Percentiles rank a stretch among this genome's conserved stretches.
phyloP scores from a whole-genome alignment of 2,113 vertebrate genomes.

The Seriola rivoliana region DNA sequence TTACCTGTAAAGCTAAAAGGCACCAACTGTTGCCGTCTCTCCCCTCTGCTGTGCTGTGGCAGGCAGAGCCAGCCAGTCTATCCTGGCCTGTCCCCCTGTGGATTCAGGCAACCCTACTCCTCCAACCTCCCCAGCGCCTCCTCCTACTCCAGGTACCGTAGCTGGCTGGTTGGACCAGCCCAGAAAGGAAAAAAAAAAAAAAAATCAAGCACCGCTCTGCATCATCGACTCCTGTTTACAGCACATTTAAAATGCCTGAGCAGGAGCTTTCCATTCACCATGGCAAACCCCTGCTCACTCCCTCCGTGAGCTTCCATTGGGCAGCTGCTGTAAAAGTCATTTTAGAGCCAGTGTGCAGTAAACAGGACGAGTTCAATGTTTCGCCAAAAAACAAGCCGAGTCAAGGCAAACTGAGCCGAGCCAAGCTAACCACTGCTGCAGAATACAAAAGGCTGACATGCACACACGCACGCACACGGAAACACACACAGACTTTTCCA shows the following conservation, averaged over 20 bases:
- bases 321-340: constrained; percentile 19
- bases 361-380: constrained; percentile 56
- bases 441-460: constrained; percentile 15
- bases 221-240: constrained; percentile 64
- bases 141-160: constrained; percentile 96
- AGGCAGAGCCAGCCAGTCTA: constrained; percentile 99
- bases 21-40: constrained; percentile 65
- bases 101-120: constrained; percentile 96
- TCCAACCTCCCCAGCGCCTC: constrained; percentile 92
- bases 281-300: constrained; percentile 5
- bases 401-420: constrained; percentile 55
- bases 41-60: constrained; percentile 81
- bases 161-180: constrained; percentile 69
- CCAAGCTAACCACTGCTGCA: constrained; percentile 64
- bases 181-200: neutral
- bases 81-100: constrained; percentile 94
- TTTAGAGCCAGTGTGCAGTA: constrained; percentile 58
- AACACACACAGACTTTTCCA: neutral
- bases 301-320: constrained; percentile 12
- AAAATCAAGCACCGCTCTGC: constrained; percentile 29
- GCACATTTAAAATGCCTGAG: constrained; percentile 52
- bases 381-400: constrained; percentile 30
- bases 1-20: constrained; percentile 49
- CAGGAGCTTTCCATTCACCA: constrained; percentile 28
- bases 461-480: neutral